These are phyloP conservation scores for Nephrocerus scutellatus DNA, from an alignment of 2,888 invertebrate species.

Conservation along the genomic window DNA sequence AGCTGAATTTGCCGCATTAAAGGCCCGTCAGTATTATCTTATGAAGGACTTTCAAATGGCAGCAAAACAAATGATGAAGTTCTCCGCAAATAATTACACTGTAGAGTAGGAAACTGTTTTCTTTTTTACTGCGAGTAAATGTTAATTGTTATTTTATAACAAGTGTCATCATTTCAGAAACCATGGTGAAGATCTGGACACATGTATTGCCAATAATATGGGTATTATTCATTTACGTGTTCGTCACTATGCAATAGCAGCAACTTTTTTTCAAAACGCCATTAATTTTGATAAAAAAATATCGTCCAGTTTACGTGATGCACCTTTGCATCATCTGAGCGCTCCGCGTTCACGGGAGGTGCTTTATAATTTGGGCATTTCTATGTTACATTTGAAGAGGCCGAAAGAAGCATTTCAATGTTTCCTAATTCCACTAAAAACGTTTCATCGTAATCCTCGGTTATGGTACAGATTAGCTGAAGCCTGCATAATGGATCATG, in stretches of 20 bases:
- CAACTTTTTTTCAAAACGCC: constrained; percentile 46
- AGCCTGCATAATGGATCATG: constrained; percentile 70
- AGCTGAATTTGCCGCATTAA: constrained; percentile 39
- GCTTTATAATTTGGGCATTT: constrained; percentile 52
- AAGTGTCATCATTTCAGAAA: constrained; percentile 3
- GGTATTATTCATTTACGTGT: constrained; percentile 47
- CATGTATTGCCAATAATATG: constrained; percentile 48
- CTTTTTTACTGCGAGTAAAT: constrained; percentile 4
- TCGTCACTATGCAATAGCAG: constrained; percentile 47
- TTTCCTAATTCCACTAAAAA: constrained; percentile 75
- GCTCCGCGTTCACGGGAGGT: constrained; percentile 44
- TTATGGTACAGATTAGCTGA: constrained; percentile 92
- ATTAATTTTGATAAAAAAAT: constrained; percentile 42
- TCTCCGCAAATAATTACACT: constrained; percentile 31
- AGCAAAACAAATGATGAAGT: constrained; percentile 44
- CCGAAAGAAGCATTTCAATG: constrained; percentile 85
- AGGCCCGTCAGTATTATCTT: constrained; percentile 47
- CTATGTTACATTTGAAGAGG: constrained; percentile 72
- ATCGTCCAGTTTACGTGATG: constrained; percentile 31
- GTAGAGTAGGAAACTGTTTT: constrained; percentile 28
- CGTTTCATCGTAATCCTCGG: constrained; percentile 79
- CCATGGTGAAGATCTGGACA: constrained; percentile 40
- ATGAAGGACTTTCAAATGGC: constrained; percentile 49
- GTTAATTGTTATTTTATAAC: background rate
- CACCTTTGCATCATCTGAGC: constrained; percentile 39